Evolutionary conservation across 2,888 invertebrate species (phyloP), one percentile per base, ranked within the genome.

Genomic region (Xanthia togata): DNA sequence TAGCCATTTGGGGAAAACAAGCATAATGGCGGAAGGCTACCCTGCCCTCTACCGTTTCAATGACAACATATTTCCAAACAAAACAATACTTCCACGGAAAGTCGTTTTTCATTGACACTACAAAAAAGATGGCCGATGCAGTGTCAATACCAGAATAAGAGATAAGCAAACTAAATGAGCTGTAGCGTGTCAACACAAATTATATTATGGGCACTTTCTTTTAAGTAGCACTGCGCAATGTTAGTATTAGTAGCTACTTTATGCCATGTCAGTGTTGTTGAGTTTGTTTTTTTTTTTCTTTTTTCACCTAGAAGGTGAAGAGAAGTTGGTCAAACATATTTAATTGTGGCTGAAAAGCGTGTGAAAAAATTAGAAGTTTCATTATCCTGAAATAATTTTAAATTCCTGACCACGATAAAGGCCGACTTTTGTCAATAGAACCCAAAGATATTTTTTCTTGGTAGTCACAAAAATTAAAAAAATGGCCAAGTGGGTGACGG

Each of bases 191-290:
- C 79, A 76, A 81, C 75, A 68, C 60, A 17, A 73, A 71, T 78
- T n/a, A 73, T 77, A 5, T 23, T 53, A 47, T 63, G 50, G 26
- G 20, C 62, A 87, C 85, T 87, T 87, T 87, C 87, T 81, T 87
- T 76, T 62, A 73, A 71, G 69, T 72, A 35, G 50, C n/a, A n/a
- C 31, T 70, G 38, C 1, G 23, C 50, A 50, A 70, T 62, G 44
- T 73, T 73, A 69, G 31, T 63, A 63, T 78, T 23, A 57, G 65
- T 75, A n/a, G 26, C 26, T 38, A 59, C 14, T 81, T 79, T n/a
- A 67, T 68, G 71, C 60, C 44, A 73, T 74, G 75, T 35, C 35
- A 73, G 62, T 6, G 4, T 26, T 72, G 53, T 72, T 53, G 55
- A 57, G 14, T 4, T 31, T n/a, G n/a, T n/a, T 31, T 14, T 11